A percentile compares a stretch with the other conserved stretches of the same genome.
Conservation (phyloP, 35 echinoderm and acorn worm genomes). For the Holothuria glaberrima region DNA sequence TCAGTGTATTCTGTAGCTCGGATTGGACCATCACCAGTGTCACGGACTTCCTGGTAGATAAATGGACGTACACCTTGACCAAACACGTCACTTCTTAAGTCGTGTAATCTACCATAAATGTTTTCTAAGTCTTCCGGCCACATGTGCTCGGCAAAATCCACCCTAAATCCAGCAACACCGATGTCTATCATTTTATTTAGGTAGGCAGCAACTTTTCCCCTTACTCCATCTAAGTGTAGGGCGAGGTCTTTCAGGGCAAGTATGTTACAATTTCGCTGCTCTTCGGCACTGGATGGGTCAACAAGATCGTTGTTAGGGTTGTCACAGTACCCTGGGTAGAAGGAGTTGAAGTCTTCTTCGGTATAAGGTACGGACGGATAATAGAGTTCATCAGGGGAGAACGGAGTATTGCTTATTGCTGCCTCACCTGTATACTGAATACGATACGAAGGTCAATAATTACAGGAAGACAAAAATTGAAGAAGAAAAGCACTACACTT, state of each 20-base stretch:
- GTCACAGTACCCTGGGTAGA: not conserved
- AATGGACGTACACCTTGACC: not conserved
- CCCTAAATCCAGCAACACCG: conserved; percentile 75
- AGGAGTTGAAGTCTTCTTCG: conserved; percentile 8
- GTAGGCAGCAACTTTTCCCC: conserved; percentile 50
- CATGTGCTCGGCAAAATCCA: conserved; percentile 71
- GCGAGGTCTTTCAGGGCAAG: conserved; percentile 61
- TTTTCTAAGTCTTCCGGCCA: conserved; percentile 82
- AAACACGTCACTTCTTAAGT: conserved; percentile 70
- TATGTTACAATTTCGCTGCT: conserved; percentile 66
- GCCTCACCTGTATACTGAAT: too few species aligned
- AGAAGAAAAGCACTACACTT: too few species aligned
- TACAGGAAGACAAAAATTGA: too few species aligned
- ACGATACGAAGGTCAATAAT: too few species aligned
- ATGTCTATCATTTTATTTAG: conserved; percentile 56
- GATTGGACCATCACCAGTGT: conserved; percentile 59
- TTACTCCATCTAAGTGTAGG: conserved; percentile 12
- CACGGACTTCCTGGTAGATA: conserved; percentile 9
- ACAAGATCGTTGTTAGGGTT: not conserved
- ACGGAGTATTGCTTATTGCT: too few species aligned
- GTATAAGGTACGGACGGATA: conserved; percentile 17
- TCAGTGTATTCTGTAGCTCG: conserved; percentile 59
- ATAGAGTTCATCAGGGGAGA: not conserved
- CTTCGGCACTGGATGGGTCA: not conserved
- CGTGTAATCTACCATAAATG: conserved; percentile 55